These are phyloP conservation scores for Tubulanus polymorphus DNA, from an alignment of 2,888 invertebrate genomes.

Conservation along the genomic window DNA sequence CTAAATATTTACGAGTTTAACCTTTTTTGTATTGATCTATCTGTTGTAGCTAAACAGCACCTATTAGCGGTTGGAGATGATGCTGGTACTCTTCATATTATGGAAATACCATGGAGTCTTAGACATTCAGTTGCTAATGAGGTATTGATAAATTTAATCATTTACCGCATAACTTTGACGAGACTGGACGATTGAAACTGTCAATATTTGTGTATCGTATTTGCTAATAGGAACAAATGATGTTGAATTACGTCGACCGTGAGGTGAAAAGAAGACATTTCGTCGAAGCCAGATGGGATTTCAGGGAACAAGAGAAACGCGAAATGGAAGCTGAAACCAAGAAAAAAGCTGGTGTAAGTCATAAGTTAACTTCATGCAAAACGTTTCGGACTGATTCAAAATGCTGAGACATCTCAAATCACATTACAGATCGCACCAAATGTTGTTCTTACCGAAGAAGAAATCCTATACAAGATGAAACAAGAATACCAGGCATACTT, in stretches of 20 bases:
- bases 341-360: slow-evolving; percentile 48
- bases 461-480: slow-evolving; percentile 39
- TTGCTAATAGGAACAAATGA: slow-evolving; percentile 1
- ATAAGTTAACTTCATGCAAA: too few relatives aligned
- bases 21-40: slow-evolving; percentile 3
- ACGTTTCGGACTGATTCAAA: too few relatives aligned
- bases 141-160: too few relatives aligned
- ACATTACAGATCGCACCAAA: slow-evolving; percentile 46
- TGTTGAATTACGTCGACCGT: slow-evolving; percentile 49
- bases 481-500: slow-evolving; percentile 43
- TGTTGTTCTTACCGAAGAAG: slow-evolving; percentile 46
- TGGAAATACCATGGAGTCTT: slow-evolving; percentile 53
- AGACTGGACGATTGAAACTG: neutral
- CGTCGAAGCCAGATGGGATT: slow-evolving; percentile 52
- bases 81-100: slow-evolving; percentile 50
- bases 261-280: slow-evolving; percentile 50
- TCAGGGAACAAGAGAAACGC: slow-evolving; percentile 51
- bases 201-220: neutral
- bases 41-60: slow-evolving; percentile 48
- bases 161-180: too few relatives aligned
- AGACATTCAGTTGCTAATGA: slow-evolving; percentile 46
- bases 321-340: slow-evolving; percentile 47
- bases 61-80: slow-evolving; percentile 51
- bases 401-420: too few relatives aligned
- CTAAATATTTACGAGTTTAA: too few relatives aligned